Percentiles rank a stretch among this genome's conserved stretches.
These are phyloP conservation scores for Pangasianodon gigas DNA, from an alignment of 2,113 vertebrate genomes.

Conservation along the genomic window DNA sequence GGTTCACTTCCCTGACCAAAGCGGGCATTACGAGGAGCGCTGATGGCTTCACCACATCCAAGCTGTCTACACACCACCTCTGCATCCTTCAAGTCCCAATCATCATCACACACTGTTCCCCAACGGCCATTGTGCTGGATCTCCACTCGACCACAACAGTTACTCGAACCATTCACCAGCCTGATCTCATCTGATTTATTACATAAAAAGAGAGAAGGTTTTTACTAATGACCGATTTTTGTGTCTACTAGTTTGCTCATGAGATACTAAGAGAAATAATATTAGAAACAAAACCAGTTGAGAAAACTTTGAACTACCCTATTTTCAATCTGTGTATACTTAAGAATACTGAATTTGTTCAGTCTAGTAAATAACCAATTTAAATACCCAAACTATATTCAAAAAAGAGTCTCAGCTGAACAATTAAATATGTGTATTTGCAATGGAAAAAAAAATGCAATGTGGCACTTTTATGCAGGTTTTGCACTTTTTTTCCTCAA, in stretches of 20 bases:
- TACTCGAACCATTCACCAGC: conserved; percentile 55
- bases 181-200: conserved; percentile 49
- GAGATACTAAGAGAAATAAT: not conserved
- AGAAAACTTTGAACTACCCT: not conserved
- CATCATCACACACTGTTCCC: conserved; percentile 66
- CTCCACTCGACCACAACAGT: conserved; percentile 67
- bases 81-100: conserved; percentile 54
- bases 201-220: conserved; percentile 36
- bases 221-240: not conserved
- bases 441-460: not conserved
- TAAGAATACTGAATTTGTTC: not conserved
- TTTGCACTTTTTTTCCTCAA: not conserved
- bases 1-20: conserved; percentile 60
- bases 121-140: conserved; percentile 53
- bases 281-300: not conserved
- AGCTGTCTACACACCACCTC: conserved; percentile 59
- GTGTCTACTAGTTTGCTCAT: not conserved
- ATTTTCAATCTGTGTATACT: not conserved
- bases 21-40: conserved; percentile 47
- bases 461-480: not conserved
- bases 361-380: not conserved
- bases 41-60: conserved; percentile 57
- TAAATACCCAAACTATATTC: not conserved
- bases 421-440: not conserved
- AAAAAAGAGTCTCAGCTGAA: not conserved